Evolutionary conservation across 2,888 invertebrate species (phyloP).

Genomic region (Heliconius cydno): DNA sequence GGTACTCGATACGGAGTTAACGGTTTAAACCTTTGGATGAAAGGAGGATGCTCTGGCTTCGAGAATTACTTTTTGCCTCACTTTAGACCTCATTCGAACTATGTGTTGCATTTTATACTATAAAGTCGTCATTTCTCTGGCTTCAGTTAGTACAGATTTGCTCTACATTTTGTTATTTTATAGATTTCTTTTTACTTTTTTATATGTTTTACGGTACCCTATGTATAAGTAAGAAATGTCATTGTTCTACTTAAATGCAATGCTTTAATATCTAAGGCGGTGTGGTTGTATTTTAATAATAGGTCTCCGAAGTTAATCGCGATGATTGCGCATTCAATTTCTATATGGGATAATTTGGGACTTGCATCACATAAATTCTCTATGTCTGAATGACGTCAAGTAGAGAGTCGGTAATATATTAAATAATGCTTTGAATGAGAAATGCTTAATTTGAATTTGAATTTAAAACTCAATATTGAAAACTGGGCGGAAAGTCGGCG

Average conservation of each 20-base stretch:
- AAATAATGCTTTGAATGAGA: too few species aligned
- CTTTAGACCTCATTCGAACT: conserved; percentile 22
- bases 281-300: neutral
- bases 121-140: neutral
- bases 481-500: neutral
- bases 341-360: too few species aligned
- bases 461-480: neutral
- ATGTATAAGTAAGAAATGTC: neutral
- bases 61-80: conserved; percentile 27
- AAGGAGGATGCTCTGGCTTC: conserved; percentile 41
- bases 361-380: neutral
- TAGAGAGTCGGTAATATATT: neutral
- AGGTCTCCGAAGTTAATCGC: neutral
- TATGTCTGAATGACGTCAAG: too few species aligned
- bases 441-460: too few species aligned
- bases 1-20: conserved; percentile 49
- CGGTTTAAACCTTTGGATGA: conserved; percentile 37
- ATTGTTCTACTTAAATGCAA: neutral
- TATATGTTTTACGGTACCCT: neutral
- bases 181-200: neutral
- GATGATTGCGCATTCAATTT: neutral
- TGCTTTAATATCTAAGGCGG: neutral
- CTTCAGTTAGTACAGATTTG: neutral
- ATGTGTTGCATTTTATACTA: conserved; percentile 6
- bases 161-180: neutral